Percentiles rank a stretch among this genome's conserved stretches.
Conservation (phyloP, 2,888 invertebrate species). For the Teleiodes luculella region DNA sequence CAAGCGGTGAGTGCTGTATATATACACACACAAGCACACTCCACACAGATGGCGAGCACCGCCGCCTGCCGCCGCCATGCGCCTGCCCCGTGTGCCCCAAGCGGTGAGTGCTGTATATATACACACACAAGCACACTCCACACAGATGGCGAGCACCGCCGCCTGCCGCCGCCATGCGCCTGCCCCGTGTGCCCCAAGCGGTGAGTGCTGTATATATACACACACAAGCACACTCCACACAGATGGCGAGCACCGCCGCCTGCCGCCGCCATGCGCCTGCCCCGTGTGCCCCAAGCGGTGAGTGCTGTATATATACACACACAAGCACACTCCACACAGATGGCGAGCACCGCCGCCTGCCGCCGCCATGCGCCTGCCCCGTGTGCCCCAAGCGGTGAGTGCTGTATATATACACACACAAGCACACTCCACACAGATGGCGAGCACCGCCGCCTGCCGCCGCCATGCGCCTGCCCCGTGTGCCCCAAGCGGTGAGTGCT, state of each 20-base stretch:
- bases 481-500: slow-evolving; percentile 55
- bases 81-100: slow-evolving; percentile 57
- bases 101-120: slow-evolving; percentile 44
- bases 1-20: slow-evolving; percentile 45
- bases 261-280: slow-evolving; percentile 62
- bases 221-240: slow-evolving; percentile 51
- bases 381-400: slow-evolving; percentile 53
- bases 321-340: slow-evolving; percentile 49
- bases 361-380: slow-evolving; percentile 58
- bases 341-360: slow-evolving; percentile 46
- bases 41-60: slow-evolving; percentile 49
- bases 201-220: no score
- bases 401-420: no score
- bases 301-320: no score
- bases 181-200: slow-evolving; percentile 57
- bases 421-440: no score
- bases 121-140: slow-evolving; percentile 51
- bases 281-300: slow-evolving; percentile 56
- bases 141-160: slow-evolving; percentile 43
- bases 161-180: slow-evolving; percentile 56
- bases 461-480: slow-evolving; percentile 55
- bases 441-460: slow-evolving; percentile 50
- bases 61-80: slow-evolving; percentile 53
- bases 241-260: slow-evolving; percentile 40
- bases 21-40: slow-evolving; percentile 45